Conservation (phyloP, 1,140 invertebrate genomes). For the Anastrepha ludens region DNA sequence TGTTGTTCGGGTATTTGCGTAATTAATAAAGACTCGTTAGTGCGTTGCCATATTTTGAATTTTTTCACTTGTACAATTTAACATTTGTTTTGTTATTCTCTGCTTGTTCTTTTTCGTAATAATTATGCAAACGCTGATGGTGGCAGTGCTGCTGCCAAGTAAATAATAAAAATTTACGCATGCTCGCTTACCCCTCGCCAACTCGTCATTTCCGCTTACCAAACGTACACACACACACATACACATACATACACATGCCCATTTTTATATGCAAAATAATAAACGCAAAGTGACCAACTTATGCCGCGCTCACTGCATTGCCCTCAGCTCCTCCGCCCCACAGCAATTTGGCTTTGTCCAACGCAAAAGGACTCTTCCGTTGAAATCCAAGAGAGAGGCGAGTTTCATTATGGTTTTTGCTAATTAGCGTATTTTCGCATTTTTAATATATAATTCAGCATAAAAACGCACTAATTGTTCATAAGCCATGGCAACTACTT, state of each 20-base stretch:
- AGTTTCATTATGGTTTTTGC: conserved; percentile 14
- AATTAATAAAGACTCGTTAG: conserved; percentile 51
- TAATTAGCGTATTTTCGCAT: conserved; percentile 45
- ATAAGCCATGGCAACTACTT: neutral
- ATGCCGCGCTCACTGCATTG: neutral
- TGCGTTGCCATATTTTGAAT: conserved; percentile 33
- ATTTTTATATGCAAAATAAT: neutral
- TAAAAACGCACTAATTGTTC: conserved; percentile 31
- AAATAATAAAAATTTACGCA: conserved; percentile 45
- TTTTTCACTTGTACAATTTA: conserved; percentile 8
- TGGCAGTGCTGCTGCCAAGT: neutral
- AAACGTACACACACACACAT: neutral
- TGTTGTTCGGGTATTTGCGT: conserved; percentile 36
- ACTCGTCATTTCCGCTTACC: neutral
- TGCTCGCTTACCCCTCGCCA: neutral
- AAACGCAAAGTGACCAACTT: neutral
- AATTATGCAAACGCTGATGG: conserved; percentile 23
- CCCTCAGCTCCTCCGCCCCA: neutral
- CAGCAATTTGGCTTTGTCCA: neutral
- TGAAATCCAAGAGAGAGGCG: neutral
- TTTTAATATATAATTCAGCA: conserved; percentile 19
- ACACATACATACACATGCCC: neutral
- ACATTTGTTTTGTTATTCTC: conserved; percentile 14
- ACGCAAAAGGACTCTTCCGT: conserved; percentile 13
- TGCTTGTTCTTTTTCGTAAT: neutral